phyloP scores from a whole-genome alignment of 1,140 invertebrate genomes.

The Pseudomyrmex sp. region DNA sequence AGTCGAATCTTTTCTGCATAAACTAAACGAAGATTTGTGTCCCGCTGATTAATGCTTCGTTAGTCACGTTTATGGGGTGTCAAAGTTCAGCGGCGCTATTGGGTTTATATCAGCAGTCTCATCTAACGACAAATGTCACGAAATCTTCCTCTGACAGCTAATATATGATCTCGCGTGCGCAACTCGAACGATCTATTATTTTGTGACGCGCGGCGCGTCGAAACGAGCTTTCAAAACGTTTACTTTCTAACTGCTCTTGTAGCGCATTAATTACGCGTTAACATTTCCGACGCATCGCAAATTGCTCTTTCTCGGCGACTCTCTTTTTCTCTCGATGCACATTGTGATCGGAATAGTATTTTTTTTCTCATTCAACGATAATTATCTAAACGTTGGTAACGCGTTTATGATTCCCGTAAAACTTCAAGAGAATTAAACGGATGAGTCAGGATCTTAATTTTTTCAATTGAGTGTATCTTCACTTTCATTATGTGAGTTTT shows the following conservation, averaged over 20 bases:
- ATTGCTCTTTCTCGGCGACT: background rate
- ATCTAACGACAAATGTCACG: conserved; percentile 52
- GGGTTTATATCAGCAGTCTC: conserved; percentile 46
- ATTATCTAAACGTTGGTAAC: background rate
- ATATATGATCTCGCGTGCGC: conserved; percentile 23
- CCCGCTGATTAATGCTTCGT: conserved; percentile 61
- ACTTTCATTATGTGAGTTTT: too few species aligned
- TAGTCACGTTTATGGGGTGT: conserved; percentile 36
- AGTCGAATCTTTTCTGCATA: conserved; percentile 58
- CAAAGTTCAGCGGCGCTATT: conserved; percentile 61
- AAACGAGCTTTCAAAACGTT: conserved; percentile 26
- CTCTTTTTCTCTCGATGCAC: background rate
- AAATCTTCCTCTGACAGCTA: conserved; percentile 6
- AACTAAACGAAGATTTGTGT: conserved; percentile 70
- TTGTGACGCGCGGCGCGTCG: background rate
- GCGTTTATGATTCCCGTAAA: conserved; percentile 4
- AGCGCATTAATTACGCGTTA: conserved; percentile 13
- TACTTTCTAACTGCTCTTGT: conserved; percentile 12
- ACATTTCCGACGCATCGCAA: conserved; percentile 17
- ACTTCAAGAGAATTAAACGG: background rate
- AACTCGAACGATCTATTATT: conserved; percentile 25
- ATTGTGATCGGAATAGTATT: background rate
- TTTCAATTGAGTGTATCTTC: background rate
- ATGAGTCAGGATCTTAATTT: background rate
- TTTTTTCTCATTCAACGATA: background rate